Conservation (phyloP, 2,797 vertebrate species). For the Erpetoichthys calabaricus region DNA sequence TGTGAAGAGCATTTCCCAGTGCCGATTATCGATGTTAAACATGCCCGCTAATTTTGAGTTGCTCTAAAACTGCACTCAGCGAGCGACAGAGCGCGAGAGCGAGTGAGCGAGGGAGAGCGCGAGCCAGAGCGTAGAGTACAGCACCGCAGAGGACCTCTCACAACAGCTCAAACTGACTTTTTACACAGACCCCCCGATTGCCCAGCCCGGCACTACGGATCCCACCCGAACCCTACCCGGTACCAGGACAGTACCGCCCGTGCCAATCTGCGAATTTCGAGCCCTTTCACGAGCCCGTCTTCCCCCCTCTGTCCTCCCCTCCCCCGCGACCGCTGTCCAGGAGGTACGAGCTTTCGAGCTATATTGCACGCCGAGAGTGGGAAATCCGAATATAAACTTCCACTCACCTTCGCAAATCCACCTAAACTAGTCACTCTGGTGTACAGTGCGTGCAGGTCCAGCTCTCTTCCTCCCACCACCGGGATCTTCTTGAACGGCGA, state of each 20-base stretch:
- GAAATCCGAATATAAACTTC: conserved; percentile 67
- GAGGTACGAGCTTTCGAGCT: conserved; percentile 11
- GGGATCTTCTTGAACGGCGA: conserved; percentile 97
- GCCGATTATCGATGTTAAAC: conserved; percentile 83
- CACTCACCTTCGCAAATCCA: conserved; percentile 98
- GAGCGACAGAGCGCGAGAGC: neutral
- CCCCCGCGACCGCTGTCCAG: neutral
- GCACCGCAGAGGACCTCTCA: conserved; percentile 14
- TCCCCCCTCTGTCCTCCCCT: neutral
- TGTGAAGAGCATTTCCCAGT: conserved; percentile 51
- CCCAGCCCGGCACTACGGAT: conserved; percentile 9
- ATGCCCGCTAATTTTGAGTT: conserved; percentile 94
- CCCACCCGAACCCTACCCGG: conserved; percentile 8
- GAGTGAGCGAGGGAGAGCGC: too few species aligned
- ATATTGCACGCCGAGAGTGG: conserved; percentile 30
- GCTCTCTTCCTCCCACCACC: conserved; percentile 92
- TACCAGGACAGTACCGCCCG: conserved; percentile 49
- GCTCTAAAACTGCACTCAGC: conserved; percentile 72
- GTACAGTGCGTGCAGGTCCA: conserved; percentile 94
- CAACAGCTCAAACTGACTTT: conserved; percentile 27
- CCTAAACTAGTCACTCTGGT: conserved; percentile 95
- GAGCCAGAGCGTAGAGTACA: too few species aligned
- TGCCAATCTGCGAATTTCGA: neutral
- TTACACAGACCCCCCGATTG: conserved; percentile 35
- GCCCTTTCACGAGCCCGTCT: conserved; percentile 3